Evolutionary conservation across 92 coral and sea anemone species (phyloP).

Genomic region (Epizoanthus ramosus): DNA sequence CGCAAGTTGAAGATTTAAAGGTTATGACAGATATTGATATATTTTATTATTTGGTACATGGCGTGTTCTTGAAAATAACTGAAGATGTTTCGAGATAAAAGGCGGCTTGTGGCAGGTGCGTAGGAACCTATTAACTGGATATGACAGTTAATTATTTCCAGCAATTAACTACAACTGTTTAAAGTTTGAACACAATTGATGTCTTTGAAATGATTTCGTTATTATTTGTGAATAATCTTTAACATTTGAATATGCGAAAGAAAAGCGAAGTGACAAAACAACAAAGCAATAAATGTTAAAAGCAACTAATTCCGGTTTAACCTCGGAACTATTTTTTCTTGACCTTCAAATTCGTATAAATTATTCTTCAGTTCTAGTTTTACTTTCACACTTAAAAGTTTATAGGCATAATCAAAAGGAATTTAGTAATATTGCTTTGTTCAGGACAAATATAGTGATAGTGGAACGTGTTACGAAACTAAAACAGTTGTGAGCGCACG

Average conservation of each 20-base stretch:
- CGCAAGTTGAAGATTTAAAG: not conserved
- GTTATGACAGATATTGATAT: not conserved
- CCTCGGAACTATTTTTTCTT: not conserved
- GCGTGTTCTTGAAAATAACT: not conserved
- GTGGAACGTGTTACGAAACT: not conserved
- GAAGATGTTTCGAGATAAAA: not conserved
- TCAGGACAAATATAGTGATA: not conserved
- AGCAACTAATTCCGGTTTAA: too few species aligned
- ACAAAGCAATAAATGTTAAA: too few species aligned
- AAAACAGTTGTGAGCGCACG: not conserved
- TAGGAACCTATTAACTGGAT: constrained; percentile 8
- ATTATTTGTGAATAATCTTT: not conserved
- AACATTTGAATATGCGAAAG: not conserved
- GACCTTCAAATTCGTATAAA: not conserved
- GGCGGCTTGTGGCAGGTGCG: constrained; percentile 19
- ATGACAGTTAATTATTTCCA: not conserved
- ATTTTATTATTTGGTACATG: not conserved
- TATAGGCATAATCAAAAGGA: not conserved
- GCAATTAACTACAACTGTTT: constrained; percentile 8
- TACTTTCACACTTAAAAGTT: not conserved
- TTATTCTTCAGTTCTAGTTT: too few species aligned
- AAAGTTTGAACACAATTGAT: constrained; percentile 7
- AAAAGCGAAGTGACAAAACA: not conserved
- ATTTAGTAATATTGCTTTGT: not conserved
- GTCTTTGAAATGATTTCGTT: not conserved